A percentile compares a stretch with the other conserved stretches of the same genome.
Conservation (phyloP, 1,140 invertebrate species). For the Linepithema humile region DNA sequence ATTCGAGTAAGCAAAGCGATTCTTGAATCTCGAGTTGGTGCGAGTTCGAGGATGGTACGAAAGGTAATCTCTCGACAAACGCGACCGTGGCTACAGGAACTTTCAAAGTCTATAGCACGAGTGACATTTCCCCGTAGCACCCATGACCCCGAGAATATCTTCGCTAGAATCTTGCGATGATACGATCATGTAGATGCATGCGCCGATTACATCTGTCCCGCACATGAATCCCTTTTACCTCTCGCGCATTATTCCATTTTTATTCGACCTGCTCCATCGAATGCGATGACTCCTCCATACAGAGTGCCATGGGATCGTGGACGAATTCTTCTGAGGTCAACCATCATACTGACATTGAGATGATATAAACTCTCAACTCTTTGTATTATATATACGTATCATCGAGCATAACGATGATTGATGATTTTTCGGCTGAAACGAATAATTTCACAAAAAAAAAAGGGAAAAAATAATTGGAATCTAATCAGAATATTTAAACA, state of each 20-base stretch:
- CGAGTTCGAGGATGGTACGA: constrained; percentile 11
- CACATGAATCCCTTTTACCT: constrained; percentile 24
- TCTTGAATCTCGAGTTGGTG: neutral
- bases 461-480: neutral
- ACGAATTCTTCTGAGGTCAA: constrained; percentile 10
- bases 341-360: constrained; percentile 62
- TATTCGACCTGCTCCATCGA: neutral
- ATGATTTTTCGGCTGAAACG: neutral
- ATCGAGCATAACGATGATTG: neutral
- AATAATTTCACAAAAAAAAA: neutral
- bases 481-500: too few relatives aligned
- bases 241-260: constrained; percentile 9
- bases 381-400: neutral
- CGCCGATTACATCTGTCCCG: constrained; percentile 2
- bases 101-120: constrained; percentile 57
- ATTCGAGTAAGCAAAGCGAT: neutral
- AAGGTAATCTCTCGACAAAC: constrained; percentile 62
- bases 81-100: constrained; percentile 50
- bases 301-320: neutral
- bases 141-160: constrained; percentile 64
- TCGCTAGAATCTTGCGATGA: constrained; percentile 60
- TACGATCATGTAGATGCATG: constrained; percentile 30
- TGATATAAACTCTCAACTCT: neutral
- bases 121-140: constrained; percentile 69
- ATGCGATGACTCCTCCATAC: neutral